These are phyloP conservation scores for Solen grandis DNA, from an alignment of 1,140 invertebrate species.

Conservation along the genomic window DNA sequence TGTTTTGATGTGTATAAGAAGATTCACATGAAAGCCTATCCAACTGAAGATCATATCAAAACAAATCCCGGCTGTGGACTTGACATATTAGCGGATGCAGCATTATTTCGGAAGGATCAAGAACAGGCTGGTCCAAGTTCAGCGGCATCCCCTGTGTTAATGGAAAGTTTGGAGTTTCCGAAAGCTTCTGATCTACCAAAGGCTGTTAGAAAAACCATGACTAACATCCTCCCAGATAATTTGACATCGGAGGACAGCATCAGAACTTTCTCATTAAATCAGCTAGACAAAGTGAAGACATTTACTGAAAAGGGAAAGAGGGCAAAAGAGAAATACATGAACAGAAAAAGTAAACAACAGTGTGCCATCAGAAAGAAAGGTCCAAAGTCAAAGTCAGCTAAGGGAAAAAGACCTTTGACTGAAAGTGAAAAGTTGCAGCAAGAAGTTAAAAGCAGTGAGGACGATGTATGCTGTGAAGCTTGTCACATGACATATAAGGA, in stretches of 20 bases:
- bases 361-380: not conserved
- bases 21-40: constrained; percentile 11
- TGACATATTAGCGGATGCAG: not conserved
- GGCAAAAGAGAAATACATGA: constrained; percentile 25
- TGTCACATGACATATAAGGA: constrained; percentile 20
- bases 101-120: constrained; percentile 13
- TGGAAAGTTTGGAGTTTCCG: constrained; percentile 16
- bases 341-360: constrained; percentile 3
- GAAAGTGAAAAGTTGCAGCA: constrained; percentile 6
- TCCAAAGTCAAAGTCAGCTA: not conserved
- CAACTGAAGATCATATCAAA: not conserved
- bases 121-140: constrained; percentile 1
- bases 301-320: constrained; percentile 32
- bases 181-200: not conserved
- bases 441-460: not conserved
- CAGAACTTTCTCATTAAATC: constrained; percentile 30
- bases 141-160: constrained; percentile 6
- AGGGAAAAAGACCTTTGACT: not conserved
- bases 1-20: constrained; percentile 54
- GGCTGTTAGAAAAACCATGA: not conserved
- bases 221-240: constrained; percentile 1
- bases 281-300: constrained; percentile 33
- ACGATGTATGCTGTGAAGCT: not conserved
- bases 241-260: constrained; percentile 5
- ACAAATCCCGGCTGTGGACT: not conserved